A percentile compares a stretch with the other conserved stretches of the same genome.
Conservation (phyloP, 2,888 invertebrate species). For the Lucinisca nassula region DNA sequence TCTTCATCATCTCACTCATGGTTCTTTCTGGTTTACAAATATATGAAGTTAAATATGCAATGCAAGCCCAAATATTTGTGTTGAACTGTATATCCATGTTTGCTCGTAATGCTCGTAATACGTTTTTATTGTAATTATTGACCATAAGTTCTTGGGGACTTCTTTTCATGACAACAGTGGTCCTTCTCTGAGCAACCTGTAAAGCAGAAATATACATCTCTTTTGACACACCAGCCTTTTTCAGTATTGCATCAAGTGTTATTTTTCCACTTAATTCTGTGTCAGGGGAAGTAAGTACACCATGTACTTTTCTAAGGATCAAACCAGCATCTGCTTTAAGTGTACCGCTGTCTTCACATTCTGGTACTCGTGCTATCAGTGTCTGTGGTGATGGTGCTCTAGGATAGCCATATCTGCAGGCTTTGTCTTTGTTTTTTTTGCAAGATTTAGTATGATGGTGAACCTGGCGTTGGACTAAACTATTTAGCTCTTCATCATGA, state of each 20-base stretch:
- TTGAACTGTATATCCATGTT: slow-evolving; percentile 60
- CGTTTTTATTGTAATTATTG: slow-evolving; percentile 52
- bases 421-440: slow-evolving; percentile 39
- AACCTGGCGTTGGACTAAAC: slow-evolving; percentile 18
- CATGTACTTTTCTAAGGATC: slow-evolving; percentile 27
- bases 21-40: slow-evolving; percentile 59
- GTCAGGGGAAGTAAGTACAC: neutral
- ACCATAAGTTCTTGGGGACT: slow-evolving; percentile 33
- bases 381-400: slow-evolving; percentile 36
- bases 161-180: slow-evolving; percentile 46
- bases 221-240: slow-evolving; percentile 27
- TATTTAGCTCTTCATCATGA: slow-evolving; percentile 31
- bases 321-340: slow-evolving; percentile 21
- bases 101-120: slow-evolving; percentile 35
- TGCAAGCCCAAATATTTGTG: slow-evolving; percentile 57
- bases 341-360: slow-evolving; percentile 28
- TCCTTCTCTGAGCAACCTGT: slow-evolving; percentile 4
- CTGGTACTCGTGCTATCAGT: slow-evolving; percentile 30
- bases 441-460: slow-evolving; percentile 54
- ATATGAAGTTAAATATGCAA: slow-evolving; percentile 63
- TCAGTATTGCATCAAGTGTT: slow-evolving; percentile 26
- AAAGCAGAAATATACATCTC: slow-evolving; percentile 24
- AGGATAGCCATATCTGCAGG: slow-evolving; percentile 46
- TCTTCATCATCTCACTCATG: slow-evolving; percentile 59
- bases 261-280: neutral